Evolutionary conservation across 2,113 vertebrate species (phyloP).

Genomic region (Hylia prasina): DNA sequence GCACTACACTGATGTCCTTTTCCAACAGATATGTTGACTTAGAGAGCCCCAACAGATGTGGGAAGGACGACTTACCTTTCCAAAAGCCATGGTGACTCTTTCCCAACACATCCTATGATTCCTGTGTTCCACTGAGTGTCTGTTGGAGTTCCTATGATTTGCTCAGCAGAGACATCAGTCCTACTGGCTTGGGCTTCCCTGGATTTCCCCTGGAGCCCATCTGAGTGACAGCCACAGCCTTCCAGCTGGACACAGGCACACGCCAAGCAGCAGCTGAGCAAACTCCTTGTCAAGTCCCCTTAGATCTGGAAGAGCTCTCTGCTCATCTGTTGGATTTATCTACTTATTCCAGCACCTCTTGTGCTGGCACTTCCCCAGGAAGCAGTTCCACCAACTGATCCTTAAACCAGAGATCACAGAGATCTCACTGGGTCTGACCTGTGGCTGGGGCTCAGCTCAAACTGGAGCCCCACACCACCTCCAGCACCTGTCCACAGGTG

Average conservation of each 20-base stretch:
- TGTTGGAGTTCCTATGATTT: background rate
- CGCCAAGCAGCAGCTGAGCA: background rate
- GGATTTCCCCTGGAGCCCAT: background rate
- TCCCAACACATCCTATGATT: background rate
- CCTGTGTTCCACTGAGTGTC: background rate
- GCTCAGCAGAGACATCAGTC: background rate
- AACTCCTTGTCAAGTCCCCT: background rate
- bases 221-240: background rate
- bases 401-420: background rate
- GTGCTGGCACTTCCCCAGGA: background rate
- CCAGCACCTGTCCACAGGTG: background rate
- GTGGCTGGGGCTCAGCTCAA: background rate
- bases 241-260: background rate
- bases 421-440: background rate
- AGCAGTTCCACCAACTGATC: rapidly evolving
- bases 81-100: background rate
- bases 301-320: background rate
- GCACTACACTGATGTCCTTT: background rate
- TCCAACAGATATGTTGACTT: rapidly evolving
- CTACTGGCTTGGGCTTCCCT: background rate
- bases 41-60: background rate
- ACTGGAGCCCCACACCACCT: background rate
- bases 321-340: background rate
- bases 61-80: background rate
- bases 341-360: background rate